Base-by-base conservation (phyloP, 2,113 vertebrate species). In the Haemorhous mexicanus region DNA sequence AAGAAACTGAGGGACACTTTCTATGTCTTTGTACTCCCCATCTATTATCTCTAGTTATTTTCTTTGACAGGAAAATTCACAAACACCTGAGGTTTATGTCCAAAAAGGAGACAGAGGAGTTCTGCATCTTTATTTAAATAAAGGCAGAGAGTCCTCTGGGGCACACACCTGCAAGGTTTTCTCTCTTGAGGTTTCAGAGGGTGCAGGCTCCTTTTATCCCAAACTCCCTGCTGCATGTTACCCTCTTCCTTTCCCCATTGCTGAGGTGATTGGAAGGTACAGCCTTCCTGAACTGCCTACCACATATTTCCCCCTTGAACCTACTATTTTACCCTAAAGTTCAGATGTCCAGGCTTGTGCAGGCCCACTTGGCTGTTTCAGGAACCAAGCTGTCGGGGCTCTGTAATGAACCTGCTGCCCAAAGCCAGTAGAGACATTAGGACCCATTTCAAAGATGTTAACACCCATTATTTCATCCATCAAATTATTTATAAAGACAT, bases 161-260 rank as follows among this genome's bases (percentile, higher is more conserved):
- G 28, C n/a, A 39, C n/a, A 39, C 7, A 3, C 5, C 59, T 4
- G 2, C 0, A 0, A 9, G 4, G 8, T 66, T 66, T 49, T 49
- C 30, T 66, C n/a, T 66, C 43, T 26, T 0, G 0, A 33, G 4
- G 9, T 46, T 55, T 64, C 0, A 0, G 19, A 24, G 8, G 24
- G 15, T 0, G 0, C 59, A 41, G n/a, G n/a, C 50, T 56, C 23
- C 12, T 47, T 74, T 55, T 23, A n/a, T 39, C 9, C 12, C 6
- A 7, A 47, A 12, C 7, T 84, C 49, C 18, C 0, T 0, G 18
- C 39, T 2, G 1, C 9, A 5, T 8, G 22, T 18, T 22, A 1
- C 15, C 30, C 15, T 64, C 15, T 66, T 74, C 8, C 59, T 56
- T 41, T n/a, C 28, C 24, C 24, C n/a, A 8, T 1, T 74, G 16